phyloP scores from a whole-genome alignment of 2,888 invertebrate species.

The Spialia ferax region DNA sequence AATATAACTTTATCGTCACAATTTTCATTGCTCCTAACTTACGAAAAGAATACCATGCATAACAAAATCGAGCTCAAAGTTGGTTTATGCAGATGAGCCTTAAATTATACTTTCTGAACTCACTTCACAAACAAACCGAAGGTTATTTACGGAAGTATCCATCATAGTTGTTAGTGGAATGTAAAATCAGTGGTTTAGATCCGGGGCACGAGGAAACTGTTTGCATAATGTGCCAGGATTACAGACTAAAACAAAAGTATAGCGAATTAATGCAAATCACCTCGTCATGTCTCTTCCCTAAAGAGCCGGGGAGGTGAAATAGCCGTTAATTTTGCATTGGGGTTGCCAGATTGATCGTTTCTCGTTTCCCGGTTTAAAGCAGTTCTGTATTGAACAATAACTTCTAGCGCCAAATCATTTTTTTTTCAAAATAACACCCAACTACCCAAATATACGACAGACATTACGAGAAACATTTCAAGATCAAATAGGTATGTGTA shows the following conservation, averaged over 20 bases:
- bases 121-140: conserved; percentile 17
- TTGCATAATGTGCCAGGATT: conserved; percentile 24
- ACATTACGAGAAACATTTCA: no score
- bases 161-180: conserved; percentile 28
- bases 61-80: neutral
- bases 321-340: neutral
- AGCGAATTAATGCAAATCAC: conserved; percentile 28
- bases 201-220: conserved; percentile 24
- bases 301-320: neutral
- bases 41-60: neutral
- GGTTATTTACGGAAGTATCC: conserved; percentile 21
- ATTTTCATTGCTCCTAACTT: neutral
- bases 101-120: conserved; percentile 6
- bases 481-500: no score
- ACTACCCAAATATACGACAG: no score
- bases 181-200: conserved; percentile 7
- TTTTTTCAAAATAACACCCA: no score
- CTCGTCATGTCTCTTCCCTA: neutral
- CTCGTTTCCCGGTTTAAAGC: neutral
- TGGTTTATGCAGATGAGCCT: conserved; percentile 1
- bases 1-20: neutral
- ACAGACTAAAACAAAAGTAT: conserved; percentile 20
- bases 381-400: neutral
- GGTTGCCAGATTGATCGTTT: conserved; percentile 1
- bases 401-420: neutral